Conservation (phyloP, 1,140 invertebrate species). For the Oedothorax gibbosus region DNA sequence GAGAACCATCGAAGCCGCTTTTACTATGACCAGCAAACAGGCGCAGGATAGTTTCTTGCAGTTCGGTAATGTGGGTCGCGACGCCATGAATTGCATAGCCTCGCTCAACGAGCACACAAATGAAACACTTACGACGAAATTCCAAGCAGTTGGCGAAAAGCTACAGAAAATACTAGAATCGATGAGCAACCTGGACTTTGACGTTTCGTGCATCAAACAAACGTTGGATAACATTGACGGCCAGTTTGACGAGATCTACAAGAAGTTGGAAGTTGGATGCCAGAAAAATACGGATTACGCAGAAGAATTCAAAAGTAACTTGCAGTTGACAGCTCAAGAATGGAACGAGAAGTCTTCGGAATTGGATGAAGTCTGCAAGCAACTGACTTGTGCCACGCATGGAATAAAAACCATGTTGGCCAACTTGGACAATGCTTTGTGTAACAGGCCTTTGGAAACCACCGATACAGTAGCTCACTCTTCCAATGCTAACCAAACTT, state of each 20-base stretch:
- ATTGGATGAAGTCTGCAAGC: not conserved
- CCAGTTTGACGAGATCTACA: conserved; percentile 37
- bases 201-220: conserved; percentile 7
- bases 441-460: not conserved
- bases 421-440: not conserved
- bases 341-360: not conserved
- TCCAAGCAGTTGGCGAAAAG: conserved; percentile 3
- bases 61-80: conserved; percentile 2
- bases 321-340: not conserved
- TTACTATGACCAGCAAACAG: not conserved
- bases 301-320: not conserved
- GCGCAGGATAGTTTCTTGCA: not conserved
- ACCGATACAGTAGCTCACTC: not conserved
- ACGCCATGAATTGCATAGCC: conserved; percentile 16
- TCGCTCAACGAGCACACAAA: conserved; percentile 12
- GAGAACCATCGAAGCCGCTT: not conserved
- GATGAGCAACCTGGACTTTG: not conserved
- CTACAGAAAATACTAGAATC: not conserved
- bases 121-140: not conserved
- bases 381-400: not conserved
- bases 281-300: conserved; percentile 21
- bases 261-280: conserved; percentile 23
- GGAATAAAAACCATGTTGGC: not conserved
- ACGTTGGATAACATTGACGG: conserved; percentile 37
- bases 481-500: not conserved